A percentile compares a stretch with the other conserved stretches of the same genome.
Conservation (phyloP, 2,797 vertebrate genomes). For the Pseudochirops corinnae region DNA sequence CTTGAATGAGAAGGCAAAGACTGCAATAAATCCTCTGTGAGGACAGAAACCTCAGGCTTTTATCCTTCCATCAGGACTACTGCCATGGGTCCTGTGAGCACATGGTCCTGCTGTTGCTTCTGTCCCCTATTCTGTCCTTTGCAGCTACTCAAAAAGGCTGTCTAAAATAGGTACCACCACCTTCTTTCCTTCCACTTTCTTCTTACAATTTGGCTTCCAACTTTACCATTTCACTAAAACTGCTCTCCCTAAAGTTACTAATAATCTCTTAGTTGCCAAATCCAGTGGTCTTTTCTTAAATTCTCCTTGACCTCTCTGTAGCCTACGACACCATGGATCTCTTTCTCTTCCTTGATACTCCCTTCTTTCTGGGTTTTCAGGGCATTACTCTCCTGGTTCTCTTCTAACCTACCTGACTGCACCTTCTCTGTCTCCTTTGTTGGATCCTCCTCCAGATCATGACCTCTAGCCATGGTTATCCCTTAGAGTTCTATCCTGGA, state of each 20-base stretch:
- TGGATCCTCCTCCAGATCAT: neutral
- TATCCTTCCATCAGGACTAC: neutral
- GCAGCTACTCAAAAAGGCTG: neutral
- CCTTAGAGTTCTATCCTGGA: neutral
- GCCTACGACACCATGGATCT: neutral
- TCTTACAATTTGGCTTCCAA: neutral
- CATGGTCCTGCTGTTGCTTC: neutral
- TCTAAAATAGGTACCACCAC: neutral
- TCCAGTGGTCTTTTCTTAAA: neutral
- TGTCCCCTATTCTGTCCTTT: neutral
- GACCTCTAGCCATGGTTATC: neutral
- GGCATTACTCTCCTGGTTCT: neutral
- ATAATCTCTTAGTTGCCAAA: neutral
- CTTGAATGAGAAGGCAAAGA: neutral
- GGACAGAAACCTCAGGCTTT: neutral
- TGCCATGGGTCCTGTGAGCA: neutral
- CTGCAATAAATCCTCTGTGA: neutral
- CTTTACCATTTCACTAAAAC: neutral
- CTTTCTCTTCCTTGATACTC: neutral
- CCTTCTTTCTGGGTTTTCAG: neutral
- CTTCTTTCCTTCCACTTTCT: neutral
- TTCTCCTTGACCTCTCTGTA: neutral
- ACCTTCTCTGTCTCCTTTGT: neutral
- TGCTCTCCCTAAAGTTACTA: neutral
- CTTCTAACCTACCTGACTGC: neutral